Evolutionary conservation across 2,888 invertebrate genomes (phyloP), one percentile per base, ranked within the genome.

Genomic region (Tupiocoris notatus): DNA sequence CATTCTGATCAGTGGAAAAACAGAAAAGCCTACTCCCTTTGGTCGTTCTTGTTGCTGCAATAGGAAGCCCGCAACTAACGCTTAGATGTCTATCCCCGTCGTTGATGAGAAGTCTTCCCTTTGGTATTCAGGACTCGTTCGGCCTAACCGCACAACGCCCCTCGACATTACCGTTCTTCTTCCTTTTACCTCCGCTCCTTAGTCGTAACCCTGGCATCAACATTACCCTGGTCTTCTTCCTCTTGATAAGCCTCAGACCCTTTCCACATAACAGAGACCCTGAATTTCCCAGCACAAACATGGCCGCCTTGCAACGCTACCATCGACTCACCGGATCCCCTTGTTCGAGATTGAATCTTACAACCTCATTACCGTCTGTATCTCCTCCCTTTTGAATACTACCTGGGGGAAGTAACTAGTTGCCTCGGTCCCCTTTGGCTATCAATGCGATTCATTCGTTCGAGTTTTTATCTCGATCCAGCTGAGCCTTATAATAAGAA

Each of bases 281-380:
- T 39, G 39, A 39, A 39, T 39, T n/a, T 39, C 39, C 39, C 39
- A 39, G 39, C 39, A 39, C 39, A 39, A 39, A 39, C 39, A 39
- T 39, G 39, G 39, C 39, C 6, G 39, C 39, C 39, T 39, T 39
- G 12, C 39, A 7, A 39, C 39, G 39, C 39, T 39, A 39, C 39
- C 39, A 3, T 39, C 39, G 39, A 39, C 39, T 12, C 3, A 7
- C 39, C 39, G 39, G 39, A 39, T 39, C 39, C 39, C 39, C 39
- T n/a, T 7, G 39, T 22, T 64, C 22, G 22, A 64, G 64, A 64
- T 64, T 64, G 64, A 64, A 64, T 64, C 64, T 64, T 64, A 64
- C 64, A 21, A 22, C 64, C 64, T 64, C 64, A 64, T 64, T 64
- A 64, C 64, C 39, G 39, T 39, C 17, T 64, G 64, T 64, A 64